A percentile compares a stretch with the other conserved stretches of the same genome.
Conservation (phyloP, 30 jellyfish, hydroid and myxozoan species). For the Euphysa ruthae region DNA sequence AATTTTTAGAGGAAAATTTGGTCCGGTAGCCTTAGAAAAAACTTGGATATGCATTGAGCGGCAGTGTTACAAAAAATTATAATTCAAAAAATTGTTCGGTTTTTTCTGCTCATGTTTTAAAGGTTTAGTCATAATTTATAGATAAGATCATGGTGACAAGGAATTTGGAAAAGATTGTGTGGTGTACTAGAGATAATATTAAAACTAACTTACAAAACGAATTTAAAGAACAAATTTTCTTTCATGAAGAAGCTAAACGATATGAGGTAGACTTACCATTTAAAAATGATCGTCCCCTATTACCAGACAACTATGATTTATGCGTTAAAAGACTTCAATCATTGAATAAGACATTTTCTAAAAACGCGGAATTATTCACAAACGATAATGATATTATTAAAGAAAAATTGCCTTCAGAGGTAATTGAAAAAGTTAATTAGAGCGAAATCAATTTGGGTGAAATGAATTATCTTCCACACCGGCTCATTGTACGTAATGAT, state of each 20-base stretch:
- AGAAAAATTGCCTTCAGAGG: conserved; percentile 26
- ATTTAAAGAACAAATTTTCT: conserved; percentile 12
- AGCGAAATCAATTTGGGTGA: conserved; percentile 7
- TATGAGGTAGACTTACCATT: conserved; percentile 38
- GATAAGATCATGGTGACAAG: not conserved
- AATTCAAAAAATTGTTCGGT: not conserved
- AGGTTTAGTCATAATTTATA: not conserved
- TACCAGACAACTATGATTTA: conserved; percentile 21
- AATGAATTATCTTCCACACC: conserved; percentile 34
- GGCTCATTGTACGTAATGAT: conserved; percentile 20
- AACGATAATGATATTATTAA: not conserved
- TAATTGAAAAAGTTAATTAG: conserved; percentile 20
- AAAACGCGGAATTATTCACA: not conserved
- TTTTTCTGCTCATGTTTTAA: not conserved
- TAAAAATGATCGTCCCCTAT: conserved; percentile 10
- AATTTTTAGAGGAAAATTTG: not conserved
- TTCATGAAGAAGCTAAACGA: conserved; percentile 17
- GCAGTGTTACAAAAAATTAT: no score
- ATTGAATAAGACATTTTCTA: not conserved
- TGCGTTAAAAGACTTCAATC: not conserved
- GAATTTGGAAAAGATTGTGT: no score
- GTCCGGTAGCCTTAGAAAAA: not conserved
- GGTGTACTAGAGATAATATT: no score
- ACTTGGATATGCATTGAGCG: not conserved
- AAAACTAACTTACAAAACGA: conserved; percentile 18